Evolutionary conservation across 2,888 invertebrate genomes (phyloP), one percentile per base, ranked within the genome.

Genomic region (Parnassius apollo): DNA sequence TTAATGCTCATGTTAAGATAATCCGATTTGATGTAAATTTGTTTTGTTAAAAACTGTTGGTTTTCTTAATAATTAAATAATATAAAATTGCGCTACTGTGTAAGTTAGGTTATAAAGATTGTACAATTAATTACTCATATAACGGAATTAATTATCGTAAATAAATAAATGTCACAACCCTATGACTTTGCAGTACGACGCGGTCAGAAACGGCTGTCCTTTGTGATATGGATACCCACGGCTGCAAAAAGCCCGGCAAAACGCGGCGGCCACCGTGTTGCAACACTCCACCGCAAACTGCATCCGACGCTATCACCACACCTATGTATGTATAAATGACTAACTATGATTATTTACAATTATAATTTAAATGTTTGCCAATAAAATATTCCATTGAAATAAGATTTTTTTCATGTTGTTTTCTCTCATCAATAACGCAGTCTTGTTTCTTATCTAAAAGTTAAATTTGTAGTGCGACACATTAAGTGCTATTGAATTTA

Each of bases 171-270:
- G 11, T 48, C 13, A 64, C 70, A 62, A 64, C 69, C 65, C 65
- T 64, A 71, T 66, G 63, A 67, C 50, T 61, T 66, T 66, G 65
- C 64, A 57, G 69, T 66, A 10, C 11, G 48, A 10, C 54, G 62
- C 56, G 63, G 59, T 63, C 63, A 63, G 68, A 70, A 66, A 69
- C 74, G 71, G 68, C 70, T 70, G 70, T 72, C 67, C 68, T 65
- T 71, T 70, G 68, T 67, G 68, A 68, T 68, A 68, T 68, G 68
- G 62, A 63, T 59, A 72, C 68, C 68, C 71, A 62, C 67, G 67
- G 70, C 73, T 75, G 79, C 83, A 88, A 88, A 89, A 88, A 88
- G 77, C 77, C 73, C 71, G 70, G 76, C 82, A 82, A 83, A 85
- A 85, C 83, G 73, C 73, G 66, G 68, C 71, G 69, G 70, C 70